Evolutionary conservation across 2,888 invertebrate genomes (phyloP).

Genomic region (Crepidodera aurea): DNA sequence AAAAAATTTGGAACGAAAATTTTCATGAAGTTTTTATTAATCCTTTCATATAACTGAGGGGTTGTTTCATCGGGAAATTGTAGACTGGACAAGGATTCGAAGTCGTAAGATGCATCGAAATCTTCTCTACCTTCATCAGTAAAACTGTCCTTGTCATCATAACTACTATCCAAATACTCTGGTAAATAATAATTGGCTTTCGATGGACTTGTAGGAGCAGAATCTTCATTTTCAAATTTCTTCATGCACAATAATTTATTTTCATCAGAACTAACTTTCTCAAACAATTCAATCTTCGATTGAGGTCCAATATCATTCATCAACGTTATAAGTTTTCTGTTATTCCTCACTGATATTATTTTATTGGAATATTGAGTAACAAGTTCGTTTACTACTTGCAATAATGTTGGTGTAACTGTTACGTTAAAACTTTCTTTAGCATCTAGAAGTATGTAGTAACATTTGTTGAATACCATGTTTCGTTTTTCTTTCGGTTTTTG

Average conservation of each 20-base stretch:
- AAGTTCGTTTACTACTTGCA: conserved; percentile 64
- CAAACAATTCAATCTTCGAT: conserved; percentile 66
- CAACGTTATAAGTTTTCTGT: conserved; percentile 62
- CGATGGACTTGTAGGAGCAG: conserved; percentile 68
- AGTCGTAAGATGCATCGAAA: conserved; percentile 53
- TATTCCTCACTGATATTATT: conserved; percentile 56
- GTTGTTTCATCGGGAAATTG: conserved; percentile 65
- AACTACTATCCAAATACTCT: conserved; percentile 42
- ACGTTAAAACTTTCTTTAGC: conserved; percentile 73
- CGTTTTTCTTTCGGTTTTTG: conserved; percentile 38
- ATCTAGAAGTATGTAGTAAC: conserved; percentile 75
- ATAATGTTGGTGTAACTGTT: conserved; percentile 72
- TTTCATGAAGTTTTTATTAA: conserved; percentile 72
- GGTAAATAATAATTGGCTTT: conserved; percentile 33
- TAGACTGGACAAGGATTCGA: conserved; percentile 56
- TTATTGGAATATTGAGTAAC: conserved; percentile 59
- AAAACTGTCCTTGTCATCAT: conserved; percentile 55
- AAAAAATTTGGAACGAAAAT: conserved; percentile 72
- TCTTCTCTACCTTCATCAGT: conserved; percentile 50
- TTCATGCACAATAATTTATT: conserved; percentile 63
- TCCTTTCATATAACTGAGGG: conserved; percentile 67
- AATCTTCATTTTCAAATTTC: conserved; percentile 70
- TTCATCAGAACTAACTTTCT: conserved; percentile 63
- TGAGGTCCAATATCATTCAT: conserved; percentile 73
- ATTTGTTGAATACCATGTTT: conserved; percentile 56